Percentiles rank a stretch among this genome's conserved stretches.
Evolutionary conservation across 1,140 invertebrate species (phyloP).

Genomic region (Scaptomyza montana): DNA sequence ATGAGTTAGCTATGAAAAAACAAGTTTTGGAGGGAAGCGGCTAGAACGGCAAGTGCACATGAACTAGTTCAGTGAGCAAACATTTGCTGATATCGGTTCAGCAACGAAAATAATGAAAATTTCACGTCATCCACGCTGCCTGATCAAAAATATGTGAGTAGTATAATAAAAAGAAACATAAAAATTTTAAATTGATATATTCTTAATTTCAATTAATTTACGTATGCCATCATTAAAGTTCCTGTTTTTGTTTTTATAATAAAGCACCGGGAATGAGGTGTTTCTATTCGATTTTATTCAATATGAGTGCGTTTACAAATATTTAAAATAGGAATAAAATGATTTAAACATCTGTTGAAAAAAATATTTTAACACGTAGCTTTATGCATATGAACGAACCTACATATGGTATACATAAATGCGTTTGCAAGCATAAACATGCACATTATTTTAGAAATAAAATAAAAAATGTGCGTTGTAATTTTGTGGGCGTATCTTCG

Average conservation of each 20-base stretch:
- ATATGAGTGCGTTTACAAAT: slow-evolving; percentile 1
- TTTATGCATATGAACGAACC: neutral
- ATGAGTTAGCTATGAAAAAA: too few species aligned
- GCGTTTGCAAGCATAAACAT: neutral
- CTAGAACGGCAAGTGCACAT: neutral
- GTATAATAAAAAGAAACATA: slow-evolving; percentile 24
- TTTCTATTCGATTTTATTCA: slow-evolving; percentile 14
- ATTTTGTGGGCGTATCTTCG: neutral
- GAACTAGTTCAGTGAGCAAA: slow-evolving; percentile 32
- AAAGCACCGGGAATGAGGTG: neutral
- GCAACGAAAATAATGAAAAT: slow-evolving; percentile 51
- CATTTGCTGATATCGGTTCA: slow-evolving; percentile 32
- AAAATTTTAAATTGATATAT: neutral
- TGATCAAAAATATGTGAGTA: slow-evolving; percentile 50
- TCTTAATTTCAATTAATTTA: neutral
- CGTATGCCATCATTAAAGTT: neutral
- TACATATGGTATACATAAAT: neutral
- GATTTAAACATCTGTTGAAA: neutral
- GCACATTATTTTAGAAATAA: neutral
- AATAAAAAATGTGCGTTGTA: neutral
- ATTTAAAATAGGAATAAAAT: neutral
- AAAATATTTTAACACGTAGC: slow-evolving; percentile 1
- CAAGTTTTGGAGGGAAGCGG: too few species aligned
- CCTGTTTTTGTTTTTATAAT: neutral
- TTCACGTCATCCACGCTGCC: slow-evolving; percentile 64